These are phyloP conservation scores for Tetragonisca angustula DNA, from an alignment of 2,888 invertebrate species.

Conservation along the genomic window DNA sequence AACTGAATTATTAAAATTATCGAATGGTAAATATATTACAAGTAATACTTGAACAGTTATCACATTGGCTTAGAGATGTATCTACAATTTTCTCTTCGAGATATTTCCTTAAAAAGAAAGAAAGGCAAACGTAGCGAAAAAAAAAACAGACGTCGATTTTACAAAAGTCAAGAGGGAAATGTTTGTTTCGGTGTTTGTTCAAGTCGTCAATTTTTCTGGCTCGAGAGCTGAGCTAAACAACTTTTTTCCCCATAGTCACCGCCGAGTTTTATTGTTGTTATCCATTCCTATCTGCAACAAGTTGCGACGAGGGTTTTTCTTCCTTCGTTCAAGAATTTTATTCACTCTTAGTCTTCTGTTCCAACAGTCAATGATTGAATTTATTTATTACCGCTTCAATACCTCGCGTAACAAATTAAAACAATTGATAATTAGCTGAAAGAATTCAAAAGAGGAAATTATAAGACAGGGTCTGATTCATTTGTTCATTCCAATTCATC, in stretches of 20 bases:
- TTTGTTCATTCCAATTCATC: too few species aligned
- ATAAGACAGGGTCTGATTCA: too few species aligned
- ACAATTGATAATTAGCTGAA: too few species aligned
- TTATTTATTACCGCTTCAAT: neutral
- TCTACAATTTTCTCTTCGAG: neutral
- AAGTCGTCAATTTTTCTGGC: neutral
- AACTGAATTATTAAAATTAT: too few species aligned
- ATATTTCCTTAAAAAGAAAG: neutral
- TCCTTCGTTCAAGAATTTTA: neutral
- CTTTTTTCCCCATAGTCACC: neutral
- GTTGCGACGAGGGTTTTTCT: constrained; percentile 9
- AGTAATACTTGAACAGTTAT: neutral
- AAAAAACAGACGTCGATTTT: neutral
- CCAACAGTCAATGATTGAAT: neutral
- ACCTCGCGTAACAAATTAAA: neutral
- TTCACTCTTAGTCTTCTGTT: too few species aligned
- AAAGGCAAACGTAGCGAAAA: too few species aligned
- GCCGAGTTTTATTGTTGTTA: constrained; percentile 6
- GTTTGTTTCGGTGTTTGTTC: neutral
- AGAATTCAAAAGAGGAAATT: too few species aligned
- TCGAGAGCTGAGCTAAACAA: neutral
- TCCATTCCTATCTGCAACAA: constrained; percentile 33
- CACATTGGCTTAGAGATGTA: neutral
- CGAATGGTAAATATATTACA: neutral
- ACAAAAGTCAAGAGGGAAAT: neutral